Conservation (phyloP, 1,140 invertebrate genomes). For the Leptoteleia sp. region DNA sequence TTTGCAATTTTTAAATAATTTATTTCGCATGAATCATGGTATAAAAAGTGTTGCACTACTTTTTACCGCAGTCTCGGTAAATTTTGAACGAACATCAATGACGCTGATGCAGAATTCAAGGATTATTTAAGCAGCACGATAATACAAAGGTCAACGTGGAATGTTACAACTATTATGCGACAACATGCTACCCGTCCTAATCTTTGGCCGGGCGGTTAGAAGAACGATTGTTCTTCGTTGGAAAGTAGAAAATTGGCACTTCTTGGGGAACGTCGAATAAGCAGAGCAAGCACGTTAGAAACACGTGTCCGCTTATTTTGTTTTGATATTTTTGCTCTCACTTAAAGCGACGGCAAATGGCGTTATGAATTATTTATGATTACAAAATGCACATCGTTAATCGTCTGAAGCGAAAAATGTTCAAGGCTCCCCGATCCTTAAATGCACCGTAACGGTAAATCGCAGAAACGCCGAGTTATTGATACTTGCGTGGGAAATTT, state of each 20-base stretch:
- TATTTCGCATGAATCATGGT: too few species aligned
- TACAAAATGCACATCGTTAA: constrained; percentile 12
- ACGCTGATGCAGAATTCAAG: constrained; percentile 2
- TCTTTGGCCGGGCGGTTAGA: too few species aligned
- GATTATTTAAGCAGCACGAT: not conserved
- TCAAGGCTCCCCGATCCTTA: constrained; percentile 1
- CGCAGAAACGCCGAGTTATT: not conserved
- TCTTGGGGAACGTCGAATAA: not conserved
- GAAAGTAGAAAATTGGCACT: too few species aligned
- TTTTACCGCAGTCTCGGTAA: not conserved
- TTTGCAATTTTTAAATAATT: too few species aligned
- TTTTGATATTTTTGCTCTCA: constrained; percentile 11
- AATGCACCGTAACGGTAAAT: constrained; percentile 9
- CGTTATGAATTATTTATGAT: constrained; percentile 25
- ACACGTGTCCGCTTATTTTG: constrained; percentile 5
- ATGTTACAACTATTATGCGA: not conserved
- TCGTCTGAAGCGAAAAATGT: constrained; percentile 5
- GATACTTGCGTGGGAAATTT: not conserved
- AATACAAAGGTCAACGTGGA: constrained; percentile 19
- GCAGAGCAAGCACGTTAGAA: not conserved
- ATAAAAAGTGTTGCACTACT: not conserved
- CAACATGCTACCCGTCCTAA: too few species aligned
- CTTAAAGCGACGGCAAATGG: constrained; percentile 9
- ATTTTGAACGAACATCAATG: constrained; percentile 8
- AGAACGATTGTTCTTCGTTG: too few species aligned